A percentile compares a stretch with the other conserved stretches of the same genome.
These are phyloP conservation scores for Limnothrissa miodon DNA, from an alignment of 2,113 vertebrate genomes.

Conservation along the genomic window DNA sequence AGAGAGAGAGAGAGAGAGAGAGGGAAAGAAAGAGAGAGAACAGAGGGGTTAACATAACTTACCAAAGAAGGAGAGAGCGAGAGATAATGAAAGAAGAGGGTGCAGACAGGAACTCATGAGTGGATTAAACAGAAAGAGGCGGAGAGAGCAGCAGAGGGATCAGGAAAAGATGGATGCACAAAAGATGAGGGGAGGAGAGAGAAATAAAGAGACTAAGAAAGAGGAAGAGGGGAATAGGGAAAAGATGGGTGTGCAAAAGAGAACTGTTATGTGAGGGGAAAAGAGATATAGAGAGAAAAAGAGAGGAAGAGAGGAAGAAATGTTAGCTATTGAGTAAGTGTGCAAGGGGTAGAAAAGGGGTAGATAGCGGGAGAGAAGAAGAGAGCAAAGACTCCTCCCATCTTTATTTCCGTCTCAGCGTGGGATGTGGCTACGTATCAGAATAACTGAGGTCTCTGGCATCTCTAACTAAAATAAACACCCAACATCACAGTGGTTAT, in stretches of 20 bases:
- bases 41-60: conserved; percentile 41
- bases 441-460: conserved; percentile 50
- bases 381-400: neutral
- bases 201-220: conserved; percentile 37
- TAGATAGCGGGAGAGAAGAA: conserved; percentile 42
- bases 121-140: conserved; percentile 22
- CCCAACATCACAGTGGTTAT: conserved; percentile 49
- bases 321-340: neutral
- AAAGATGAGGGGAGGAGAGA: neutral
- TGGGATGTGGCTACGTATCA: conserved; percentile 60
- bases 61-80: conserved; percentile 3
- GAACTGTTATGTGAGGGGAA: conserved; percentile 1
- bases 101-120: no score
- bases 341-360: conserved; percentile 39
- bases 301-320: neutral
- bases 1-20: no score
- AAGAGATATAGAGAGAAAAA: conserved; percentile 33
- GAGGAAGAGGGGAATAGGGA: neutral
- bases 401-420: conserved; percentile 39
- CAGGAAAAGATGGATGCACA: neutral
- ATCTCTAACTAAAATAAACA: conserved; percentile 58
- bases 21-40: neutral
- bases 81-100: conserved; percentile 23
- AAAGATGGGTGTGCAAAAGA: neutral
- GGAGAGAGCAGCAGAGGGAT: conserved; percentile 26